These are phyloP conservation scores for Helogale parvula DNA, from an alignment of 2,113 vertebrate species.

Conservation along the genomic window DNA sequence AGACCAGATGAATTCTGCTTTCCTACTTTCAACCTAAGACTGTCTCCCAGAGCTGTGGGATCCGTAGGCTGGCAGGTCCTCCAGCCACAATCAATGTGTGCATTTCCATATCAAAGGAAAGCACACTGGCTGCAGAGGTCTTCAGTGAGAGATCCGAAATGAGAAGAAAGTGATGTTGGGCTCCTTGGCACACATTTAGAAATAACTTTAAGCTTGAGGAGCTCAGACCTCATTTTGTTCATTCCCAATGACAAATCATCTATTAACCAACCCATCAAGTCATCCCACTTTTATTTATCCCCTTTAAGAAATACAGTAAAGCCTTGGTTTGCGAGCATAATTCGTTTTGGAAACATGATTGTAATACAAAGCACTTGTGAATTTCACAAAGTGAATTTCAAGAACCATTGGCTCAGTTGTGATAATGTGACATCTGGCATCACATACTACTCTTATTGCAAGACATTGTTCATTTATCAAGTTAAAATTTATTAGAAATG, in stretches of 20 bases:
- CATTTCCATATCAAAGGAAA: constrained; percentile 76
- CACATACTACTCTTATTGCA: no score
- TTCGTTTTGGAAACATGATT: no score
- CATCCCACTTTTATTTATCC: not conserved
- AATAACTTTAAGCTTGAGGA: not conserved
- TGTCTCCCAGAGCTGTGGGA: not conserved
- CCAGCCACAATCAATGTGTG: not conserved
- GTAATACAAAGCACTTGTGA: no score
- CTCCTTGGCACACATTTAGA: not conserved
- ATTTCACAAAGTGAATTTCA: no score
- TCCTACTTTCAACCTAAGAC: constrained; percentile 64
- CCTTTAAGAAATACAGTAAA: not conserved
- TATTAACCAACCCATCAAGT: not conserved
- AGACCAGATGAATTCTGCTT: constrained; percentile 45
- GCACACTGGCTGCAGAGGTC: not conserved
- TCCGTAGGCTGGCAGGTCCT: not conserved
- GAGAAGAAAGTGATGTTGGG: not conserved
- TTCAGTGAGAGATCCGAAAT: not conserved
- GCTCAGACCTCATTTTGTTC: not conserved
- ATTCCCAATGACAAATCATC: not conserved
- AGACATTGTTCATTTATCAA: no score
- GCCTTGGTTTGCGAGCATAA: no score
- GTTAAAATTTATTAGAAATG: no score
- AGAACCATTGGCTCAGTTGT: no score
- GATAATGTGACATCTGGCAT: no score